Evolutionary conservation across 2,797 vertebrate genomes (phyloP).

Genomic region (Novumbra hubbsi): DNA sequence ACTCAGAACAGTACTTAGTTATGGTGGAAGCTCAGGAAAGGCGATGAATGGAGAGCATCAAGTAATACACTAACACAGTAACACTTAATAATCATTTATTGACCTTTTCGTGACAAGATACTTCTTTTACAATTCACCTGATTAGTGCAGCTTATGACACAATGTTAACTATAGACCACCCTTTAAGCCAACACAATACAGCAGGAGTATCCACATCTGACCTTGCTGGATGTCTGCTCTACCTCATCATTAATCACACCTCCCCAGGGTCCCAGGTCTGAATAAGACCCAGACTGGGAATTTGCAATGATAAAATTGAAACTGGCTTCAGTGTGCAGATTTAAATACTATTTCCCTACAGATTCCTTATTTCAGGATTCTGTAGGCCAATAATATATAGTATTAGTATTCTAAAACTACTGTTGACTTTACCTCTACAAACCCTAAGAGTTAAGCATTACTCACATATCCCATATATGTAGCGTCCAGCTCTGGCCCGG

Average conservation of each 20-base stretch:
- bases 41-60: background rate
- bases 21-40: slow-evolving; percentile 14
- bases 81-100: background rate
- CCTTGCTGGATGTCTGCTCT: too few species aligned
- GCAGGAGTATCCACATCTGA: background rate
- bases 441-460: slow-evolving; percentile 34
- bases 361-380: too few species aligned
- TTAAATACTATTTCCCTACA: too few species aligned
- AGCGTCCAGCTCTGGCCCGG: slow-evolving; percentile 83
- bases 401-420: too few species aligned
- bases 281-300: too few species aligned
- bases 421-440: background rate
- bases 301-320: too few species aligned
- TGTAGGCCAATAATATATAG: too few species aligned
- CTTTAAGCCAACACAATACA: background rate
- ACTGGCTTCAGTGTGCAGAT: too few species aligned
- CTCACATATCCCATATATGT: slow-evolving; percentile 92
- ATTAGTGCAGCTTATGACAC: background rate
- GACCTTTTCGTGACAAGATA: background rate
- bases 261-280: too few species aligned
- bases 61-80: too few species aligned
- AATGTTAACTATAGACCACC: background rate
- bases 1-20: too few species aligned
- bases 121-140: background rate
- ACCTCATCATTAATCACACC: too few species aligned